A percentile compares a stretch with the other conserved stretches of the same genome.
phyloP scores from a whole-genome alignment of 2,797 vertebrate species.

The Smutsia temminckii region DNA sequence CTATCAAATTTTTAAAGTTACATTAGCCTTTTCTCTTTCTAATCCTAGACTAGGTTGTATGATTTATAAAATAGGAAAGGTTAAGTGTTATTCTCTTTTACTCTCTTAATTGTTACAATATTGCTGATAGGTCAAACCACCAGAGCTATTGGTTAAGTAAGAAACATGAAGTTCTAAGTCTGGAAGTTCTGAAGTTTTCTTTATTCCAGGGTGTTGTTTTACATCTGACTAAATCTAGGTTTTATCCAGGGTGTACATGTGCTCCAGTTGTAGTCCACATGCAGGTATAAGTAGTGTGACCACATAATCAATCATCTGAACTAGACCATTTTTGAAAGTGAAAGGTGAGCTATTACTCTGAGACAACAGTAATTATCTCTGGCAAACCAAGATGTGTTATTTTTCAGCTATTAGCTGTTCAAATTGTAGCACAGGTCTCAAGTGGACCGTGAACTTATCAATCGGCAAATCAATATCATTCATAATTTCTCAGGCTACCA shows the following conservation, averaged over 20 bases:
- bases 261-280: neutral
- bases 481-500: neutral
- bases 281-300: neutral
- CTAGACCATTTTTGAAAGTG: neutral
- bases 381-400: neutral
- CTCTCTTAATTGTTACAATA: neutral
- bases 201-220: neutral
- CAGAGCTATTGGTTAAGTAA: neutral
- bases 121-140: neutral
- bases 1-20: neutral
- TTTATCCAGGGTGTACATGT: neutral
- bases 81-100: neutral
- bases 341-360: neutral
- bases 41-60: neutral
- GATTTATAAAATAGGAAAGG: neutral
- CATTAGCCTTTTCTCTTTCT: neutral
- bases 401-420: neutral
- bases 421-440: neutral
- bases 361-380: neutral
- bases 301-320: neutral
- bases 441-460: neutral
- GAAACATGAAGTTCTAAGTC: neutral
- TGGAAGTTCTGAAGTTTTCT: neutral
- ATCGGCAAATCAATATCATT: neutral
- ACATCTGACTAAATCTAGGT: neutral